Evolutionary conservation across 2,888 invertebrate genomes (phyloP).

Genomic region (Drosophila recens): DNA sequence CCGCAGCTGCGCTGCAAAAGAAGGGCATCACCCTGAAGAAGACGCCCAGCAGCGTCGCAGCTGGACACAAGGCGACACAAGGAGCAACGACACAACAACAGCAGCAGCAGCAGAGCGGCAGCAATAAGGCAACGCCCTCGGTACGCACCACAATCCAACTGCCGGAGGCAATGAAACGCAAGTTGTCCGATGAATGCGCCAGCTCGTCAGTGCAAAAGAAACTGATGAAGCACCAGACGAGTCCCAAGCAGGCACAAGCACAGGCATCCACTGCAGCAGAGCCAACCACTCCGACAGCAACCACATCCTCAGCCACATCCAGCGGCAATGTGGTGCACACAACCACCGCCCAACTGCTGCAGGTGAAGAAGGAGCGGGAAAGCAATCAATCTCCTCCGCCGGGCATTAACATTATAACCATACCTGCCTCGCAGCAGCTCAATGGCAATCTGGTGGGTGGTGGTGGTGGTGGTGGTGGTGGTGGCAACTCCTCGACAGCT

Average conservation of each 20-base stretch:
- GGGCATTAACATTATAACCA: constrained; percentile 82
- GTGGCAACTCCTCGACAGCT: constrained; percentile 70
- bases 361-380: constrained; percentile 80
- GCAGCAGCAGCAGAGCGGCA: constrained; percentile 3
- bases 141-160: constrained; percentile 77
- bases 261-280: constrained; percentile 39
- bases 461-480: constrained; percentile 37
- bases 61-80: constrained; percentile 23
- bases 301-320: not conserved
- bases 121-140: constrained; percentile 27
- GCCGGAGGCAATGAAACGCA: constrained; percentile 81
- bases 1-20: constrained; percentile 79
- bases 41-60: constrained; percentile 41
- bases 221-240: constrained; percentile 41
- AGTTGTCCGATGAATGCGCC: constrained; percentile 73
- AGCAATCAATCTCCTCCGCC: constrained; percentile 65
- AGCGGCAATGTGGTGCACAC: constrained; percentile 60
- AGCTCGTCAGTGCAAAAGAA: constrained; percentile 39
- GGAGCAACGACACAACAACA: constrained; percentile 18
- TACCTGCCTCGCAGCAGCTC: constrained; percentile 74
- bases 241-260: constrained; percentile 42
- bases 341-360: constrained; percentile 71
- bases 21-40: constrained; percentile 83
- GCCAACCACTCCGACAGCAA: constrained; percentile 26
- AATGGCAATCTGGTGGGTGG: constrained; percentile 55